A percentile compares a stretch with the other conserved stretches of the same genome.
phyloP scores from a whole-genome alignment of 1,140 invertebrate species.

The Carposina sasakii region DNA sequence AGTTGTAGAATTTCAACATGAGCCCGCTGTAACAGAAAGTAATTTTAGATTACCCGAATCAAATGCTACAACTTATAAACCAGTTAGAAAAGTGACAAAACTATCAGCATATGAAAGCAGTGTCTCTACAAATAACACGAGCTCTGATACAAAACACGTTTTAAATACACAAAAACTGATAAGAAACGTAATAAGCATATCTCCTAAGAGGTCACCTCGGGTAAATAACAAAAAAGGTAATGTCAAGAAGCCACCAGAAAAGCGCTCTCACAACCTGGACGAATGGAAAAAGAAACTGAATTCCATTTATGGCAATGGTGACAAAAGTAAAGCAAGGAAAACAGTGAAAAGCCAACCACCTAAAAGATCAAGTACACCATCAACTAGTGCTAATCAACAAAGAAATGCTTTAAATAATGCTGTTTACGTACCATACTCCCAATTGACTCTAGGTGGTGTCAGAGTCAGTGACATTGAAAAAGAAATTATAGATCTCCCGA shows the following conservation, averaged over 20 bases:
- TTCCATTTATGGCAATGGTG: slow-evolving; percentile 39
- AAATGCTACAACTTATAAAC: slow-evolving; percentile 12
- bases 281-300: slow-evolving; percentile 55
- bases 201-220: slow-evolving; percentile 19
- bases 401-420: slow-evolving; percentile 39
- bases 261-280: slow-evolving; percentile 32
- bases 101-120: slow-evolving; percentile 52
- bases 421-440: slow-evolving; percentile 67
- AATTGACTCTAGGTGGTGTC: slow-evolving; percentile 64
- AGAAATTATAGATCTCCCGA: slow-evolving; percentile 43
- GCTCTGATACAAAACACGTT: slow-evolving; percentile 25
- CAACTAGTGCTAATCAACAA: slow-evolving; percentile 7
- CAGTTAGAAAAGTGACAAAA: slow-evolving; percentile 44
- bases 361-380: slow-evolving; percentile 17
- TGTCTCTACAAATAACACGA: slow-evolving; percentile 39
- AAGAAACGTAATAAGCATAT: slow-evolving; percentile 13
- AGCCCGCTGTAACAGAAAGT: slow-evolving; percentile 12
- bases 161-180: slow-evolving; percentile 16
- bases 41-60: slow-evolving; percentile 1
- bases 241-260: slow-evolving; percentile 19
- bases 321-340: slow-evolving; percentile 28
- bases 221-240: slow-evolving; percentile 16
- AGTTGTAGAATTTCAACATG: slow-evolving; percentile 47
- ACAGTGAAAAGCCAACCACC: too few species aligned
- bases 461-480: slow-evolving; percentile 57